Percentiles rank a stretch among this genome's conserved stretches.
Conservation (phyloP, 2,797 vertebrate genomes). For the Rallus crepitans region DNA sequence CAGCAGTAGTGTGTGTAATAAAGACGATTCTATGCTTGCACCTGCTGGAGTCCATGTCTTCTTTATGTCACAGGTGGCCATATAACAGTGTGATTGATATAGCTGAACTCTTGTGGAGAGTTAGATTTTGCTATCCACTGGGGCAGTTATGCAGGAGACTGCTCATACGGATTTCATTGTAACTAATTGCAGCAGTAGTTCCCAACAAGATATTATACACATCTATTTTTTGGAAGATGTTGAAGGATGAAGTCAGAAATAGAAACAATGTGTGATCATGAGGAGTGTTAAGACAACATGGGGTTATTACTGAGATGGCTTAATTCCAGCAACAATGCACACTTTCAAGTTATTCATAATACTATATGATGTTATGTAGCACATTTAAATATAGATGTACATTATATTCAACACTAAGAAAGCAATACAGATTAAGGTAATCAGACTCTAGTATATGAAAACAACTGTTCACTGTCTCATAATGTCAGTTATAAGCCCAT, state of each 20-base stretch:
- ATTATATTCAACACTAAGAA: neutral
- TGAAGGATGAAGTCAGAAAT: neutral
- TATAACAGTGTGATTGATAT: neutral
- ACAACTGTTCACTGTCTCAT: neutral
- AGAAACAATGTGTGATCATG: neutral
- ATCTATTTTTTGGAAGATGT: neutral
- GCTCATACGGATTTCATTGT: neutral
- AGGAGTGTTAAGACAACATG: neutral
- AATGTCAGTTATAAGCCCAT: neutral
- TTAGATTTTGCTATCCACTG: neutral
- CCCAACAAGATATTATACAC: neutral
- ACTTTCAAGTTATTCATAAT: neutral
- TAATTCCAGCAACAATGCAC: neutral
- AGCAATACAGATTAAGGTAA: neutral
- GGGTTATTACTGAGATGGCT: neutral
- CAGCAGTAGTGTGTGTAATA: too few relatives aligned
- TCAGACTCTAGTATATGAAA: neutral
- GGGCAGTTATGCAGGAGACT: neutral
- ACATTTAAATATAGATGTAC: neutral
- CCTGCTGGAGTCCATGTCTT: too few relatives aligned
- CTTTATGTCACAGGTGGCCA: too few relatives aligned
- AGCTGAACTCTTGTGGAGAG: neutral
- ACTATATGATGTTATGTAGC: neutral
- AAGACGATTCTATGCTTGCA: too few relatives aligned
- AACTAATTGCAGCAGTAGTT: neutral